phyloP scores from a whole-genome alignment of 2,113 vertebrate species.

The Vanacampus margaritifer region DNA sequence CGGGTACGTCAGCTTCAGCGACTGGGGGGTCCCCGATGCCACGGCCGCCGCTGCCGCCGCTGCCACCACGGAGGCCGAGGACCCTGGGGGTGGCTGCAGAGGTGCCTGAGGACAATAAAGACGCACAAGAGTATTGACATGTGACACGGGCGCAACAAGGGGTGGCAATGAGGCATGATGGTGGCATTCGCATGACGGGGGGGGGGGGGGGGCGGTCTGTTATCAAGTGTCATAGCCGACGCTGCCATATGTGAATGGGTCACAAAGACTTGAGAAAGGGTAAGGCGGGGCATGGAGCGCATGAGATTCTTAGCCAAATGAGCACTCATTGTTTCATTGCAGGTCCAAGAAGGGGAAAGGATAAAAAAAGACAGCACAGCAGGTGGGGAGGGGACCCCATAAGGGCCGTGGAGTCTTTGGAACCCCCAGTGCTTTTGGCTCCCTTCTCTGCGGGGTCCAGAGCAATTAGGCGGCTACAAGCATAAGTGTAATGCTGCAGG shows the following conservation, averaged over 20 bases:
- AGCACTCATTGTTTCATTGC: constrained; percentile 56
- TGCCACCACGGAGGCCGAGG: constrained; percentile 75
- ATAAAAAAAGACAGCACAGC: constrained; percentile 11
- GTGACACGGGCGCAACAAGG: neutral
- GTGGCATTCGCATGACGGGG: neutral
- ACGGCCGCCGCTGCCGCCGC: constrained; percentile 70
- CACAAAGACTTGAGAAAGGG: constrained; percentile 9
- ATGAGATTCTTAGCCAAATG: constrained; percentile 53
- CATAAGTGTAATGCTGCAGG: constrained; percentile 65
- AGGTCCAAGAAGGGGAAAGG: constrained; percentile 28
- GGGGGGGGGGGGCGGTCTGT: neutral
- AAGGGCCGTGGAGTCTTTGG: constrained; percentile 41
- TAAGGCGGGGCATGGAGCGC: neutral
- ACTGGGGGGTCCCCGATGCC: constrained; percentile 78
- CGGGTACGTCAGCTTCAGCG: constrained; percentile 87
- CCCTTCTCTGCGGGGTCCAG: constrained; percentile 55
- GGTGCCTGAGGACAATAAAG: constrained; percentile 53
- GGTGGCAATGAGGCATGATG: neutral
- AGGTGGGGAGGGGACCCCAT: constrained; percentile 7
- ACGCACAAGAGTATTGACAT: neutral
- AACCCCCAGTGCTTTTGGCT: constrained; percentile 33
- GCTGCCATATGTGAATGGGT: constrained; percentile 32
- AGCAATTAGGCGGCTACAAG: constrained; percentile 72
- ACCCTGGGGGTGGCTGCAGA: constrained; percentile 77
- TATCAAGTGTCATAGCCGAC: constrained; percentile 3